These are phyloP conservation scores for Drosophila takahashii DNA, from an alignment of 1,140 invertebrate genomes.

Conservation along the genomic window DNA sequence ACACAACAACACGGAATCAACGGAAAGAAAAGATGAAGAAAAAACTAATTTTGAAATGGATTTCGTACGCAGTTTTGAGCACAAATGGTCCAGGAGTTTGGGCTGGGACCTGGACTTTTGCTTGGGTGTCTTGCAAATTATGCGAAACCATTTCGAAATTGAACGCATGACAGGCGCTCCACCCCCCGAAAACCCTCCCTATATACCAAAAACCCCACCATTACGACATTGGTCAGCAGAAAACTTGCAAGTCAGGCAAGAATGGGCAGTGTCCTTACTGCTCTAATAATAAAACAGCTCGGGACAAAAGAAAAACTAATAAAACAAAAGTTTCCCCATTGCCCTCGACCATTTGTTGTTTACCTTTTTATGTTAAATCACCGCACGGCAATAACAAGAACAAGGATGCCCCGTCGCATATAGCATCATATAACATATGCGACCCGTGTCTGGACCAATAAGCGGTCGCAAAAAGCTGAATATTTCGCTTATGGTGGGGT, in stretches of 20 bases:
- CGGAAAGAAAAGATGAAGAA: constrained; percentile 32
- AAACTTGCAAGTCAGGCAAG: constrained; percentile 79
- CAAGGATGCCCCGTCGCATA: constrained; percentile 37
- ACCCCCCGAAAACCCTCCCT: not conserved
- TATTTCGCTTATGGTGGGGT: not conserved
- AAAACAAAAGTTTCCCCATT: constrained; percentile 76
- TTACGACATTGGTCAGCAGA: constrained; percentile 82
- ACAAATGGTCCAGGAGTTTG: constrained; percentile 68
- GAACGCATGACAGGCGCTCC: constrained; percentile 72
- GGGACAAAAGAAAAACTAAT: constrained; percentile 81
- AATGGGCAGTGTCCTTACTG: constrained; percentile 47
- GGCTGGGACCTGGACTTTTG: constrained; percentile 15
- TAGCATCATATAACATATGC: constrained; percentile 56
- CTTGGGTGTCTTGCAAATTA: constrained; percentile 77
- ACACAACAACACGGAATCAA: constrained; percentile 33
- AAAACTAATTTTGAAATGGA: constrained; percentile 82
- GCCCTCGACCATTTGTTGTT: constrained; percentile 42
- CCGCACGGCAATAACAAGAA: constrained; percentile 56
- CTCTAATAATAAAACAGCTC: constrained; percentile 74
- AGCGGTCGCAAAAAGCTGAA: constrained; percentile 64
- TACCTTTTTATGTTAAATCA: constrained; percentile 83
- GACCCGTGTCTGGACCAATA: constrained; percentile 79
- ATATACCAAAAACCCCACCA: constrained; percentile 34
- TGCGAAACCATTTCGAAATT: constrained; percentile 84
- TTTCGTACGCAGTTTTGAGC: constrained; percentile 82